phyloP scores from a whole-genome alignment of 2,113 vertebrate genomes.

The Galbula dea region DNA sequence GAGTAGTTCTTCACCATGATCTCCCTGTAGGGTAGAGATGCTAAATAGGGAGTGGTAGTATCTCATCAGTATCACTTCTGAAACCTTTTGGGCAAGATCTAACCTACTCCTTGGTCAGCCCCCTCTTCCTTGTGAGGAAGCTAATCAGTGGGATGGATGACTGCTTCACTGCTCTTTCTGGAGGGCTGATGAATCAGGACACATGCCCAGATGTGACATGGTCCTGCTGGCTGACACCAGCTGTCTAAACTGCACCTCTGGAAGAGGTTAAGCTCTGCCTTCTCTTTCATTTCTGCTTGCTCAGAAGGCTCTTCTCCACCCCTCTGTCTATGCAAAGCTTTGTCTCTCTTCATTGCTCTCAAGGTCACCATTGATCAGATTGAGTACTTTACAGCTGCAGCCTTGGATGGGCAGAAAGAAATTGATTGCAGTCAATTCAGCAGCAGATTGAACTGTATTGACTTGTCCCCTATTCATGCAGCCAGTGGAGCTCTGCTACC shows the following conservation, averaged over 20 bases:
- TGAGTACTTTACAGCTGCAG: slow-evolving; percentile 63
- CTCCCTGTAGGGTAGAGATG: background rate
- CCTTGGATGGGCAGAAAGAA: slow-evolving; percentile 59
- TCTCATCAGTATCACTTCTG: accelerated
- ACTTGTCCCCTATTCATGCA: slow-evolving; percentile 43
- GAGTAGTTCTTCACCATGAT: background rate
- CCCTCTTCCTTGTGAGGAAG: background rate
- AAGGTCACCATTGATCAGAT: slow-evolving; percentile 74
- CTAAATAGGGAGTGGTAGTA: background rate
- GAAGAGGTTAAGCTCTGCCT: background rate
- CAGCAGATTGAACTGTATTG: slow-evolving; percentile 61
- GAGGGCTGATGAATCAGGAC: background rate
- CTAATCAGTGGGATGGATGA: background rate
- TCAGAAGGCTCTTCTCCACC: background rate
- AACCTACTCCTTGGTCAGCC: background rate
- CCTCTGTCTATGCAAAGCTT: background rate
- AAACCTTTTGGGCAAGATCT: background rate
- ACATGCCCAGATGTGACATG: accelerated
- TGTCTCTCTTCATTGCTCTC: slow-evolving; percentile 50
- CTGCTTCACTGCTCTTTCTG: background rate
- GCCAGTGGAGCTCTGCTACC: slow-evolving; percentile 25
- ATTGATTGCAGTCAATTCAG: slow-evolving; percentile 70
- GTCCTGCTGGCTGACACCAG: background rate
- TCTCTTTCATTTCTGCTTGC: background rate
- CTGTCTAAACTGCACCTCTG: background rate